A percentile compares a stretch with the other conserved stretches of the same genome.
Evolutionary conservation across 1,140 invertebrate genomes (phyloP).

Genomic region (Neodiprion pinetum): DNA sequence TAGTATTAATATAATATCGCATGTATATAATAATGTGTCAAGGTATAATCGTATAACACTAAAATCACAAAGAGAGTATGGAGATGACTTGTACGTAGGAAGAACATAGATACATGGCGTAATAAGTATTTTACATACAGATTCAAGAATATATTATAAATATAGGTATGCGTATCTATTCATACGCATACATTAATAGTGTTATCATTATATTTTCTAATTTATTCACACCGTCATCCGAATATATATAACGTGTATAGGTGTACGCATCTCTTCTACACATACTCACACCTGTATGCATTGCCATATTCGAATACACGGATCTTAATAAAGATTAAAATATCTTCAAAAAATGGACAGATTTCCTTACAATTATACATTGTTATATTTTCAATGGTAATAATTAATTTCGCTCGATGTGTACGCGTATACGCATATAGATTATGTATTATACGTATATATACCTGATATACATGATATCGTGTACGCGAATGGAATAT

Average conservation of each 20-base stretch:
- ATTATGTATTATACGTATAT: no score
- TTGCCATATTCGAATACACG: no score
- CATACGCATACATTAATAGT: not conserved
- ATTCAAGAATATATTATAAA: constrained; percentile 2
- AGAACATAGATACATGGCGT: not conserved
- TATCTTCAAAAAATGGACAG: constrained; percentile 7
- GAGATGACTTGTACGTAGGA: not conserved
- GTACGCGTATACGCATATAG: no score
- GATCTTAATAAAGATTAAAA: not conserved
- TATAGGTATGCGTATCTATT: not conserved
- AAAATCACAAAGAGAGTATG: not conserved
- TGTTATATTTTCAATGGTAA: no score
- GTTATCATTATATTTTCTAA: not conserved
- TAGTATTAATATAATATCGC: not conserved
- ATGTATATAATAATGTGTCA: not conserved
- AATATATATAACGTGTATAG: not conserved
- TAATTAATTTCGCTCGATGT: no score
- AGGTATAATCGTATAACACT: not conserved
- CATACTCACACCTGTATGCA: no score
- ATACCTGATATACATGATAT: no score
- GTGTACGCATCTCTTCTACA: not conserved
- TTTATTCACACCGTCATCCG: not conserved
- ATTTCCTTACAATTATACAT: not conserved
- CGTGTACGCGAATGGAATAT: no score
- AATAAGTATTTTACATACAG: constrained; percentile 1